phyloP scores from a whole-genome alignment of 2,797 vertebrate species.

The Paramormyrops hopkinsi region DNA sequence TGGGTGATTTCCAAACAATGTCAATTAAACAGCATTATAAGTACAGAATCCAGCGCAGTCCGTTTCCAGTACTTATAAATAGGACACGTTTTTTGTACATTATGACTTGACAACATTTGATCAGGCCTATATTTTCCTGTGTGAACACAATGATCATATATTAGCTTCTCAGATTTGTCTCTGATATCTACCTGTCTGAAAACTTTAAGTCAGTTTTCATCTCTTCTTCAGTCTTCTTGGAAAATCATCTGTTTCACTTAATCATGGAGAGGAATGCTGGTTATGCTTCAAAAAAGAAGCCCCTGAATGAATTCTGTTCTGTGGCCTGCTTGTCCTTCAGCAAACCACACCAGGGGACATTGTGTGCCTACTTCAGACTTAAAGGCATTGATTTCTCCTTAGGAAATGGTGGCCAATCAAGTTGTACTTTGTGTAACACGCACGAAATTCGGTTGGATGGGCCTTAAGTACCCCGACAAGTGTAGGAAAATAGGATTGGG shows the following conservation, averaged over 20 bases:
- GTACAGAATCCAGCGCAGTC: neutral
- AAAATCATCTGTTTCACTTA: neutral
- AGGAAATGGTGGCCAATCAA: neutral
- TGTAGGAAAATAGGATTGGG: neutral
- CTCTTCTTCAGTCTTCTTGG: neutral
- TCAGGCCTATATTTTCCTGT: neutral
- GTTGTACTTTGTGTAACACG: neutral
- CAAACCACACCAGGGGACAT: neutral
- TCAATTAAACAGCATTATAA: neutral
- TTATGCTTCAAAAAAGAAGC: slow-evolving; percentile 53
- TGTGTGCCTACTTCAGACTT: neutral
- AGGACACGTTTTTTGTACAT: neutral
- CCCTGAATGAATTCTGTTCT: slow-evolving; percentile 54
- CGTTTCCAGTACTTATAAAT: neutral
- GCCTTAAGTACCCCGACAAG: neutral
- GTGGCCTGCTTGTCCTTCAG: slow-evolving; percentile 38
- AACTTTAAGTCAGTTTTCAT: neutral
- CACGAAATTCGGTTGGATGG: neutral
- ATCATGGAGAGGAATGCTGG: slow-evolving; percentile 29
- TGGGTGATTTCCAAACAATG: slow-evolving; percentile 1
- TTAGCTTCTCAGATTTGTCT: neutral
- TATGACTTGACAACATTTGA: neutral
- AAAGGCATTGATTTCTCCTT: slow-evolving; percentile 6
- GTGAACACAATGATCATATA: neutral
- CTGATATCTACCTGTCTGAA: neutral